A percentile compares a stretch with the other conserved stretches of the same genome.
phyloP scores from a whole-genome alignment of 2,113 vertebrate species.

The zebrafish (Danio rerio) region GRCz12tu NC_133192.1:15033501-15034000 shows the following conservation, averaged over 20 bases:
- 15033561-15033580: too few relatives aligned
- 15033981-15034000: background rate
- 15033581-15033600: too few relatives aligned
- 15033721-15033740: background rate
- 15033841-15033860: background rate
- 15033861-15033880: background rate
- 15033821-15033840: background rate
- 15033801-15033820: background rate
- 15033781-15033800: background rate
- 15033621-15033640: background rate
- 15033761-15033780: background rate
- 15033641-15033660: background rate
- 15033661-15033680: background rate
- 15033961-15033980: conserved; percentile 18
- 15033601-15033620: background rate
- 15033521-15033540: too few relatives aligned
- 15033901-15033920: background rate
- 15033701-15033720: background rate
- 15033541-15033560: too few relatives aligned
- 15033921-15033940: background rate
- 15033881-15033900: background rate
- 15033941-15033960: background rate
- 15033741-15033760: background rate
- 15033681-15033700: background rate
- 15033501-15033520: too few relatives aligned